Conservation (phyloP, 2,113 vertebrate species). For the Phrynosoma platyrhinos region DNA sequence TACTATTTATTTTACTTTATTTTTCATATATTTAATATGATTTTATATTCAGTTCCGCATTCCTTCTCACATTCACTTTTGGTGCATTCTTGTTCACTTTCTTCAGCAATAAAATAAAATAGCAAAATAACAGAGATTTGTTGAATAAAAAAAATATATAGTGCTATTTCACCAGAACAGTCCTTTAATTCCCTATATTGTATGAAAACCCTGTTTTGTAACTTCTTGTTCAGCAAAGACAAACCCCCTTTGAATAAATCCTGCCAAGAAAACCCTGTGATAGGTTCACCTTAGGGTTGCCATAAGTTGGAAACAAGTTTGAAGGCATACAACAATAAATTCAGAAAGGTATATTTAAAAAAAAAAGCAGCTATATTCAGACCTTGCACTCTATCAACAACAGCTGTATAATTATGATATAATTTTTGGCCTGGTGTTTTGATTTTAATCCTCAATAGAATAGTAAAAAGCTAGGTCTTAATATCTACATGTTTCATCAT, state of each 20-base stretch:
- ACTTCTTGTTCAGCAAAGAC: not conserved
- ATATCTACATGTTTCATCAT: too few relatives aligned
- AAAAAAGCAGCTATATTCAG: conserved; percentile 7
- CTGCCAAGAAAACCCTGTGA: too few relatives aligned
- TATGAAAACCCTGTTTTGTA: not conserved
- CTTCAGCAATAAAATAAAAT: conserved; percentile 18
- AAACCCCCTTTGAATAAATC: too few relatives aligned
- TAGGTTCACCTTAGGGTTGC: too few relatives aligned
- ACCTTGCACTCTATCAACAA: conserved; percentile 7
- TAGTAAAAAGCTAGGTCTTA: not conserved
- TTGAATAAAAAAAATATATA: not conserved
- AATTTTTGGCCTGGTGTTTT: not conserved
- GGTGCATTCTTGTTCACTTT: conserved; percentile 30
- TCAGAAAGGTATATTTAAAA: conserved; percentile 7
- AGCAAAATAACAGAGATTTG: conserved; percentile 5
- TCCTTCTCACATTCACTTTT: conserved; percentile 22
- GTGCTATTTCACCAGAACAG: conserved; percentile 4
- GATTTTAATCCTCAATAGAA: not conserved
- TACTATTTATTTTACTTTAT: too few relatives aligned
- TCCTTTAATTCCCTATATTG: not conserved
- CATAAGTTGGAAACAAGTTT: too few relatives aligned
- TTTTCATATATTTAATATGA: too few relatives aligned
- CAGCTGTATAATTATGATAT: conserved; percentile 28
- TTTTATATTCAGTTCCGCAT: too few relatives aligned
- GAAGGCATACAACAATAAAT: too few relatives aligned